Evolutionary conservation across 2,797 vertebrate genomes (phyloP).

Genomic region (Chanos chanos): DNA sequence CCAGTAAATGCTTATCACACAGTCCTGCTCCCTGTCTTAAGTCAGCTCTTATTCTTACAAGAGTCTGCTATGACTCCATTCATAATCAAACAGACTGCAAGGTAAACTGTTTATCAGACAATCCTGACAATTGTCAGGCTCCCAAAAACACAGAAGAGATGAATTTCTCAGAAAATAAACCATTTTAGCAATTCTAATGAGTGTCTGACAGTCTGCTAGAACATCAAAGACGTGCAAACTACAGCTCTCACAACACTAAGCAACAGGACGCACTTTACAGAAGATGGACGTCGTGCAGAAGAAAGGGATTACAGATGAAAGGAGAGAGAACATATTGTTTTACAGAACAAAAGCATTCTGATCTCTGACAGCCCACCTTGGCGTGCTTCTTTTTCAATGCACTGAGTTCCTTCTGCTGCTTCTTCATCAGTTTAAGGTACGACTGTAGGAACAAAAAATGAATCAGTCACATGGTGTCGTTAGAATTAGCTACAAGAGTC

Average conservation of each 20-base stretch:
- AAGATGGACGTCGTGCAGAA: background rate
- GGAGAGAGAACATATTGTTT: background rate
- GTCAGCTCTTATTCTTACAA: no score
- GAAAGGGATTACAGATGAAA: background rate
- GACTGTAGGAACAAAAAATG: slow-evolving; percentile 68
- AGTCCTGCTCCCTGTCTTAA: no score
- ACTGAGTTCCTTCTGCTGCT: slow-evolving; percentile 94
- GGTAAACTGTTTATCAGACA: background rate
- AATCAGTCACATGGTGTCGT: background rate
- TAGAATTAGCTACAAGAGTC: background rate
- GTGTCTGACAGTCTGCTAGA: background rate
- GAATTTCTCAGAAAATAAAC: background rate
- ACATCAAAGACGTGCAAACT: slow-evolving; percentile 4
- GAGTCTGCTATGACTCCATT: slow-evolving; percentile 6
- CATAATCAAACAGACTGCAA: background rate
- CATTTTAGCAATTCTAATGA: slow-evolving; percentile 55
- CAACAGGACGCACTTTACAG: background rate
- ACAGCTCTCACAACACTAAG: slow-evolving; percentile 1
- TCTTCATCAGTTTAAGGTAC: slow-evolving; percentile 93
- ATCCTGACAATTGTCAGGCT: no score
- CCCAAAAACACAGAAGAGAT: background rate
- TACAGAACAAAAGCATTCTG: background rate
- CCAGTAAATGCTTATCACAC: no score
- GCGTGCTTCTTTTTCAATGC: slow-evolving; percentile 93
- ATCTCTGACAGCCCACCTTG: slow-evolving; percentile 75